Evolutionary conservation across 2,797 vertebrate genomes (phyloP).

Genomic region (Tadarida brasiliensis): DNA sequence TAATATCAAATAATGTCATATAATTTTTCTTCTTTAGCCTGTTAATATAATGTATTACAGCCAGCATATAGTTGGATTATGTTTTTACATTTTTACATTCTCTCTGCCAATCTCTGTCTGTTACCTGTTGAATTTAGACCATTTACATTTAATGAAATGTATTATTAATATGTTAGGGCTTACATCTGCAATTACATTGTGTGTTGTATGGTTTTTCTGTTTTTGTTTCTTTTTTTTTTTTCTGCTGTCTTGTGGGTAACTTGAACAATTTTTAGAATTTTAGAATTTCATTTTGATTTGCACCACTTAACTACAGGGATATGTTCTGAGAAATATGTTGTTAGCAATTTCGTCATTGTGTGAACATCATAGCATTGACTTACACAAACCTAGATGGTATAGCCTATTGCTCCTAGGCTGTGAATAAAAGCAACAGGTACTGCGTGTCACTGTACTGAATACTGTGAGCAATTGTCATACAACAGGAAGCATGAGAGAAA

Average conservation of each 20-base stretch:
- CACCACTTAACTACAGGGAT: too few relatives aligned
- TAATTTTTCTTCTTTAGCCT: too few relatives aligned
- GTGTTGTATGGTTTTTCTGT: neutral
- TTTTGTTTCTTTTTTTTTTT: neutral
- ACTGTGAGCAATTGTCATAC: too few relatives aligned
- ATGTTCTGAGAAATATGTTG: too few relatives aligned
- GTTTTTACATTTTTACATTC: neutral
- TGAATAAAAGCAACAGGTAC: too few relatives aligned
- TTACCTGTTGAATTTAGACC: neutral
- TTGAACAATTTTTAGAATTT: neutral
- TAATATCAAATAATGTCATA: too few relatives aligned
- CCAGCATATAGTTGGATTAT: neutral
- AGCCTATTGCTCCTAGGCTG: too few relatives aligned
- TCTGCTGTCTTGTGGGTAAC: neutral
- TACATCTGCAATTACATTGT: neutral
- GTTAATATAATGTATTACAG: neutral
- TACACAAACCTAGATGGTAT: too few relatives aligned
- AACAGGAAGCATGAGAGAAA: too few relatives aligned
- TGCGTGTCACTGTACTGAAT: too few relatives aligned
- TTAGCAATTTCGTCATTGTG: too few relatives aligned
- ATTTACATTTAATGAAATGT: neutral
- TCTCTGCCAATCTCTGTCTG: neutral
- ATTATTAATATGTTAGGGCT: neutral
- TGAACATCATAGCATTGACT: too few relatives aligned
- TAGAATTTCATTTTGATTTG: neutral